A percentile compares a stretch with the other conserved stretches of the same genome.
Evolutionary conservation across 2,113 vertebrate genomes (phyloP).

Genomic region (Macrotus californicus): DNA sequence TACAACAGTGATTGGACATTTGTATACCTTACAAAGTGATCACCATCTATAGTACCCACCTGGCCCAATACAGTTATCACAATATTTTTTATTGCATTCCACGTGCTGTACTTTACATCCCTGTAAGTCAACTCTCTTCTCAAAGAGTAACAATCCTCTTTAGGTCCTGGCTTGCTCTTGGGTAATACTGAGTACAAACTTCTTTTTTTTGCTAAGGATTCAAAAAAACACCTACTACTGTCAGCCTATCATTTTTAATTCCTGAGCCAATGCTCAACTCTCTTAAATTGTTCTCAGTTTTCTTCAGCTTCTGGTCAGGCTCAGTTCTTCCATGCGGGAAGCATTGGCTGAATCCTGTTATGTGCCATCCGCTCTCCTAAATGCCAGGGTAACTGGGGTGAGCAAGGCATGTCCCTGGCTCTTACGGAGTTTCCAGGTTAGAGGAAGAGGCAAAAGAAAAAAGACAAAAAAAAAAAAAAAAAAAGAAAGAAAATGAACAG

Average conservation of each 20-base stretch:
- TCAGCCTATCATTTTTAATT: background rate
- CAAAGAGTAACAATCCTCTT: background rate
- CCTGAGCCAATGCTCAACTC: background rate
- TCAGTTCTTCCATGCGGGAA: background rate
- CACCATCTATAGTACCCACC: background rate
- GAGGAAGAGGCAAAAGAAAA: background rate
- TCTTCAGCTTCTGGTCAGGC: background rate
- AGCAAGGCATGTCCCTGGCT: fast-evolving
- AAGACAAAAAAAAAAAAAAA: too few relatives aligned
- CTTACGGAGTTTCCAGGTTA: background rate
- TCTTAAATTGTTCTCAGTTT: background rate
- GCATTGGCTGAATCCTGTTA: background rate
- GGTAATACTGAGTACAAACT: background rate
- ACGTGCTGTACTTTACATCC: background rate
- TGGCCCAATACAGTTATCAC: background rate
- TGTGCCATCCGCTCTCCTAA: background rate
- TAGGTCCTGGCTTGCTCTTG: background rate
- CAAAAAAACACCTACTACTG: background rate
- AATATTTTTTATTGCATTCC: too few relatives aligned
- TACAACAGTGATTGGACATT: background rate
- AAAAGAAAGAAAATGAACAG: background rate
- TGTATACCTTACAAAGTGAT: background rate
- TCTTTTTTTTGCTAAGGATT: background rate
- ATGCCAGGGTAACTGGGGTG: too few relatives aligned
- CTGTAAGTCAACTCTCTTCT: background rate